Percentiles rank a stretch among this genome's conserved stretches.
phyloP scores from a whole-genome alignment of 2,888 invertebrate species.

The Sphaerophoria taeniata region DNA sequence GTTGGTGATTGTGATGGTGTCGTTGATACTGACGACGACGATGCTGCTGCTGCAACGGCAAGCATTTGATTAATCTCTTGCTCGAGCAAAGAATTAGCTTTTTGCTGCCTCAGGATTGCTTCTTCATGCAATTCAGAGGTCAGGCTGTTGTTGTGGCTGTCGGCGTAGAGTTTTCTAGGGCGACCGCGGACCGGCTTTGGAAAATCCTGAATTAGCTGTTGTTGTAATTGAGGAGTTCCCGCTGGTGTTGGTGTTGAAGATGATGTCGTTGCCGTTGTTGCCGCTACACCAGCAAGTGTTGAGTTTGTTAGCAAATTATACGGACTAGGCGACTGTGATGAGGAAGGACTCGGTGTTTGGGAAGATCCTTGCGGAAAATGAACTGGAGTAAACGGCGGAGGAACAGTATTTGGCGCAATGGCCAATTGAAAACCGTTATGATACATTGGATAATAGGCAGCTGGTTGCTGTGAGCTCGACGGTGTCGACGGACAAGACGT shows the following conservation, averaged over 20 bases:
- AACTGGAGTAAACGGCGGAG: slow-evolving; percentile 82
- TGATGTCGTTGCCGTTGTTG: slow-evolving; percentile 74
- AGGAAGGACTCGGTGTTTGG: slow-evolving; percentile 61
- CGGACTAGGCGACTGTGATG: slow-evolving; percentile 70
- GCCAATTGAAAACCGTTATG: slow-evolving; percentile 82
- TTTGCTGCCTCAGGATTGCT: slow-evolving; percentile 79
- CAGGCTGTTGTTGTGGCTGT: slow-evolving; percentile 39
- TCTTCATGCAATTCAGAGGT: slow-evolving; percentile 76
- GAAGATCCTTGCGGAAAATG: slow-evolving; percentile 79
- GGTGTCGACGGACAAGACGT: slow-evolving; percentile 72
- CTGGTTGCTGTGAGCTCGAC: slow-evolving; percentile 66
- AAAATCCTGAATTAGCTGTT: slow-evolving; percentile 80
- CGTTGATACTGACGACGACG: slow-evolving; percentile 64
- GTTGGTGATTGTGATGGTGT: background rate
- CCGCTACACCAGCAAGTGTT: slow-evolving; percentile 58
- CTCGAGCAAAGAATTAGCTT: slow-evolving; percentile 81
- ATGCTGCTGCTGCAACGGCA: slow-evolving; percentile 77
- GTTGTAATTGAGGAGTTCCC: slow-evolving; percentile 74
- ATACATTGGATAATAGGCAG: slow-evolving; percentile 82
- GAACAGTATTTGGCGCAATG: slow-evolving; percentile 81
- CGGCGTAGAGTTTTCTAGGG: slow-evolving; percentile 79
- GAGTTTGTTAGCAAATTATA: slow-evolving; percentile 75
- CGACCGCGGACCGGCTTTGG: slow-evolving; percentile 82
- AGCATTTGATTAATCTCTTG: slow-evolving; percentile 82
- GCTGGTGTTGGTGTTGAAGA: slow-evolving; percentile 42